Base-by-base conservation (phyloP, 2,888 invertebrate genomes). In the Rugalucina vietnamica region DNA sequence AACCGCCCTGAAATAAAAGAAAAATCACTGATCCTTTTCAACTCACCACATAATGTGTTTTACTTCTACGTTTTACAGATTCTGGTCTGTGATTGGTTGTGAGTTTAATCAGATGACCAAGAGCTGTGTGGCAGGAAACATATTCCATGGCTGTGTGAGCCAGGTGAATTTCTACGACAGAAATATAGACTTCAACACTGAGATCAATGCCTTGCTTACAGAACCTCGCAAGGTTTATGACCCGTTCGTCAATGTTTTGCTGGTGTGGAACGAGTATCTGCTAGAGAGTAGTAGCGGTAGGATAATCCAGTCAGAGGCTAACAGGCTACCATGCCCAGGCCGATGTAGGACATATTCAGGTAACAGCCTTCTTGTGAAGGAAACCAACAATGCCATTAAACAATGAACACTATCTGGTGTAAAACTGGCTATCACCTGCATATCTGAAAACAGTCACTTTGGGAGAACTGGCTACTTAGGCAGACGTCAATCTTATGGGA, bases 91-190 rank as follows among this genome's bases (percentile, higher is more conserved):
- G 24, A 84, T 93, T 12, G 93, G 93, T n/a, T 88, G 88, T 73
- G 81, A 86, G 50, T 91, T 90, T 82, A 84, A 92, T 76, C 75
- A 81, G 10, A 50, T 37, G 5, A 70, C 74, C 0, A 81, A 85
- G n/a, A 79, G 50, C 43, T 76, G 76, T 32, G 82, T 87, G 29
- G 76, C 71, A 10, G 82, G 50, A 27, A 37, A 87, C 36, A 92
- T 90, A 29, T 93, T 93, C 80, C 85, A 87, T 69, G 93, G 93
- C 8, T 91, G 89, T 84, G 69, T 93, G 50, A 92, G 92, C 75
- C 91, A 91, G 81, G 80, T 93, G 21, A 90, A 90, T 70, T 81
- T 91, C 49, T 93, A 92, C 81, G 90, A 80, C 32, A 78, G 90
- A 10, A 79, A 60, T 18, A 83, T 93, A 3, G 39, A 78, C 24